Evolutionary conservation across 2,888 invertebrate species (phyloP).

Genomic region (Diabrotica balteata): DNA sequence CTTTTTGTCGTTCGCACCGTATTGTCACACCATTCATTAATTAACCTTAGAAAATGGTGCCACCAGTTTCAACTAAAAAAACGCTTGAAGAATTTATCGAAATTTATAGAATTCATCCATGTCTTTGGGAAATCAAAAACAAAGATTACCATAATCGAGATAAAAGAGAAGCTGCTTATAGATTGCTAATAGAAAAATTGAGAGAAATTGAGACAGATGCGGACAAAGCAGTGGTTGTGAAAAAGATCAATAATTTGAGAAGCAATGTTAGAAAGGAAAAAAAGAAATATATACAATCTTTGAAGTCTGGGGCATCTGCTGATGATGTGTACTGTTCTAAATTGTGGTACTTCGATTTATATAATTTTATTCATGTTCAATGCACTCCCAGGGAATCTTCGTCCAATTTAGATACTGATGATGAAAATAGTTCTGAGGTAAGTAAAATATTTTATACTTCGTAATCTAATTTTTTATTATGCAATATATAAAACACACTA

Average conservation of each 20-base stretch:
- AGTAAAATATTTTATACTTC: too few relatives aligned
- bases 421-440: too few relatives aligned
- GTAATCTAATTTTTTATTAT: not conserved
- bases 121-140: too few relatives aligned
- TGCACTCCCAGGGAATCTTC: not conserved
- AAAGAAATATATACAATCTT: not conserved
- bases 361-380: conserved; percentile 3
- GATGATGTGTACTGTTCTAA: not conserved
- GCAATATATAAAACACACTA: not conserved
- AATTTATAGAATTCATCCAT: too few relatives aligned
- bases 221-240: not conserved
- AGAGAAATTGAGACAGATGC: not conserved
- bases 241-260: not conserved
- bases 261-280: not conserved
- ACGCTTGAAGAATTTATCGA: too few relatives aligned
- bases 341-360: conserved; percentile 11
- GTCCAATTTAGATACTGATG: conserved; percentile 3
- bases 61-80: too few relatives aligned
- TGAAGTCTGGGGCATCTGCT: not conserved
- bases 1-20: too few relatives aligned
- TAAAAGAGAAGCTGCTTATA: not conserved
- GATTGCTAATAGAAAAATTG: not conserved
- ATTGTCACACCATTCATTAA: too few relatives aligned
- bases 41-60: too few relatives aligned
- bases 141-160: not conserved